phyloP scores from a whole-genome alignment of 2,113 vertebrate species.

The Neomonachus schauinslandi region DNA sequence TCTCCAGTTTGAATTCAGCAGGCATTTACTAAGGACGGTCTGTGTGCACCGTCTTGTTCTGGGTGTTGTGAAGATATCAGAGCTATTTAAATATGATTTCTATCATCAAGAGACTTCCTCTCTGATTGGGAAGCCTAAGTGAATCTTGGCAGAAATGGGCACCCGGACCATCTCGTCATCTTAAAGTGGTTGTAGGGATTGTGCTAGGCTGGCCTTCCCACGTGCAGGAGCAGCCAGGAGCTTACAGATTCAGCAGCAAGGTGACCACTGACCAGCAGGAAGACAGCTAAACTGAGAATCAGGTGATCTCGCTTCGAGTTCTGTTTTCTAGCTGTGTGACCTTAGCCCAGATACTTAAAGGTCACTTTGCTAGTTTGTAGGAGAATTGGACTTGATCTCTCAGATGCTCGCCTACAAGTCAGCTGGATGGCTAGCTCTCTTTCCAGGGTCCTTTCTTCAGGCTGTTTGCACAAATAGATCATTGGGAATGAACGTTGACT shows the following conservation, averaged over 20 bases:
- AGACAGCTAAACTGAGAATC: background rate
- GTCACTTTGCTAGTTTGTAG: background rate
- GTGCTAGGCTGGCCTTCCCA: background rate
- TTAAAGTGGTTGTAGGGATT: background rate
- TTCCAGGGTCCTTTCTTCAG: background rate
- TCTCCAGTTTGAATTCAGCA: background rate
- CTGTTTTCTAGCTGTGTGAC: background rate
- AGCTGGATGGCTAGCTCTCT: background rate
- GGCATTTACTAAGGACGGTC: background rate
- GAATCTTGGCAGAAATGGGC: background rate
- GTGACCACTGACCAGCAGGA: background rate
- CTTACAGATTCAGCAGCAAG: background rate
- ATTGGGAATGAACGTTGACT: background rate
- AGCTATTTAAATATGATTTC: background rate
- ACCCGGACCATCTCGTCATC: fast-evolving
- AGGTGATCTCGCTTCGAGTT: background rate
- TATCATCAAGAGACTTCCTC: background rate
- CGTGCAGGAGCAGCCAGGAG: too few relatives aligned
- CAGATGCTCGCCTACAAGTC: background rate
- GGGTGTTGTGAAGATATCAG: background rate
- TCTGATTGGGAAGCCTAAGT: background rate
- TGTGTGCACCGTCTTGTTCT: background rate
- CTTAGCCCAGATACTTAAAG: background rate
- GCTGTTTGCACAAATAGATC: background rate
- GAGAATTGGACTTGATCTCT: background rate